Evolutionary conservation across 2,113 vertebrate species (phyloP).

Genomic region (Engystomops pustulosus): DNA sequence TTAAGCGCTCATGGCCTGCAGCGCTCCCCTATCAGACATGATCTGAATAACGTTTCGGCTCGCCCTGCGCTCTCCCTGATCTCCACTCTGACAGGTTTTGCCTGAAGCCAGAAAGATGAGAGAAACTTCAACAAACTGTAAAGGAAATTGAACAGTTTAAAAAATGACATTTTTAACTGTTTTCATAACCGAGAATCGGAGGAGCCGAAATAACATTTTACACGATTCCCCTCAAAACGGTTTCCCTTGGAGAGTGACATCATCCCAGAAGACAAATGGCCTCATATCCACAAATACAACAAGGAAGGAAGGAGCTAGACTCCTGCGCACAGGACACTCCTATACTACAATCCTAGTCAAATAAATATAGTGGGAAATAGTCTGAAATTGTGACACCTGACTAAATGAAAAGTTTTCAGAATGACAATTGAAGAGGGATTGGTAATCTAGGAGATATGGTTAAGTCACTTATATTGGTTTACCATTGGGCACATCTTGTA

Average conservation of each 20-base stretch:
- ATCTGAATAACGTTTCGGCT: background rate
- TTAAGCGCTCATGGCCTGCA: background rate
- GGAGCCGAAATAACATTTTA: background rate
- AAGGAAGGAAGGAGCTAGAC: background rate
- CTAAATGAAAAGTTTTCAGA: too few relatives aligned
- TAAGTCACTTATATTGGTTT: too few relatives aligned
- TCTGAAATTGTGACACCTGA: too few relatives aligned
- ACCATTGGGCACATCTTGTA: too few relatives aligned
- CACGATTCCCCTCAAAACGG: background rate
- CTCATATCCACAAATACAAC: background rate
- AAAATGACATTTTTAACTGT: slow-evolving; percentile 26
- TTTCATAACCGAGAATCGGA: background rate
- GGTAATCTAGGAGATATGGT: too few relatives aligned
- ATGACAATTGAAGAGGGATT: too few relatives aligned
- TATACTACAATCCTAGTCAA: background rate
- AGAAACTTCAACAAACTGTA: slow-evolving; percentile 2
- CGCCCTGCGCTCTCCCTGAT: background rate
- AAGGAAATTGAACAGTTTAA: slow-evolving; percentile 26
- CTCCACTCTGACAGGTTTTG: background rate
- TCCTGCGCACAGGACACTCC: too few relatives aligned
- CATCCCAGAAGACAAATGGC: slow-evolving; percentile 1
- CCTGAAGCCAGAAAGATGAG: slow-evolving; percentile 10
- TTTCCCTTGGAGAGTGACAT: background rate
- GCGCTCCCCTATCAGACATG: background rate
- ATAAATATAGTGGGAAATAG: too few relatives aligned